Evolutionary conservation across 2,797 vertebrate species (phyloP).

Genomic region (Rhinophrynus dorsalis): DNA sequence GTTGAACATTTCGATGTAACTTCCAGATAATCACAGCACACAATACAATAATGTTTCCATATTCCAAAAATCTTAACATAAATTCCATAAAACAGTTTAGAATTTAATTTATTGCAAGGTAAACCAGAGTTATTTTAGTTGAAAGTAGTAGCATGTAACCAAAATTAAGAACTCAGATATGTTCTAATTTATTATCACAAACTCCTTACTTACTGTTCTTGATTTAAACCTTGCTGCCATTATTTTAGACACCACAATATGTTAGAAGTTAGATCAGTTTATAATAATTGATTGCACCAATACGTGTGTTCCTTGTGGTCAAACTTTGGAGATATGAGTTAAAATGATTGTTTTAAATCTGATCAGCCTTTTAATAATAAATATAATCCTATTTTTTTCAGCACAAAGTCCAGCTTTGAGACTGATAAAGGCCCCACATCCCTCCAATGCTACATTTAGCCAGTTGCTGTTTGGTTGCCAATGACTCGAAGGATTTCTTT

Average conservation of each 20-base stretch:
- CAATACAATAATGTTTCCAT: constrained; percentile 50
- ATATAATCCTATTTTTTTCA: constrained; percentile 70
- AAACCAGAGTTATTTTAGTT: constrained; percentile 49
- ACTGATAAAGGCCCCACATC: constrained; percentile 69
- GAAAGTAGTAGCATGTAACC: constrained; percentile 60
- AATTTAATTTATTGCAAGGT: constrained; percentile 67
- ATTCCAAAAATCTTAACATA: constrained; percentile 51
- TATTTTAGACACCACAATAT: constrained; percentile 7
- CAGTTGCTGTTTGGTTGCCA: constrained; percentile 88
- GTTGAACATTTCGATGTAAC: constrained; percentile 11
- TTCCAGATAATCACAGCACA: constrained; percentile 27
- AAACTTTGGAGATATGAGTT: constrained; percentile 65
- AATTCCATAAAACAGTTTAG: constrained; percentile 57
- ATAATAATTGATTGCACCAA: constrained; percentile 16
- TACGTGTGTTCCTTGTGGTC: not conserved
- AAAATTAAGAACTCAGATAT: not conserved
- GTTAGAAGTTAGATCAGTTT: constrained; percentile 60
- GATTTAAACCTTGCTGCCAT: not conserved
- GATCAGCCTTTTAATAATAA: constrained; percentile 70
- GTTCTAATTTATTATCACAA: constrained; percentile 4
- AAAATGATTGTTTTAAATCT: constrained; percentile 67
- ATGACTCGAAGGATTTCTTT: constrained; percentile 88
- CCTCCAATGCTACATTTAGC: constrained; percentile 70
- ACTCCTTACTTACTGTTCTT: not conserved
- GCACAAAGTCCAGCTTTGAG: constrained; percentile 87